Base-by-base conservation (phyloP, 2,888 invertebrate genomes). In the Fissipunctia ypsillon region DNA sequence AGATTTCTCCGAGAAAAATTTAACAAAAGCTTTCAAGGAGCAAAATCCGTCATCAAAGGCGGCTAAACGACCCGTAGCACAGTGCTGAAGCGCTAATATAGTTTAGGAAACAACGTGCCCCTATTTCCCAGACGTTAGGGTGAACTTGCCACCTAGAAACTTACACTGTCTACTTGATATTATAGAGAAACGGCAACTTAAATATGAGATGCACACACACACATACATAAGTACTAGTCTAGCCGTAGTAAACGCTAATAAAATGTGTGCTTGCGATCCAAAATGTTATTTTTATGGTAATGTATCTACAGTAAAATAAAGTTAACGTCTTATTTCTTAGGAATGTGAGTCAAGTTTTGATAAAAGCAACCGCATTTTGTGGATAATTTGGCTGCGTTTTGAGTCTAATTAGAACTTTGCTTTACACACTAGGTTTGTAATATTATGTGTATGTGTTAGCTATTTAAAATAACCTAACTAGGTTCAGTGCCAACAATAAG, bases 1-100 rank as follows among this genome's bases (percentile, higher is more conserved):
- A 88, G 86, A 91, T 88, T 90, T 90, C 88, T 89, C 79, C 67
- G 83, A 90, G 91, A 93, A 93, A 94, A 92, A 90, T 93, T 91
- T 89, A 90, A 94, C 92, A 93, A 92, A 93, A 94, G 94, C 94
- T 95, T 93, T 94, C 93, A 94, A 92, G 92, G 89, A 93, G 93
- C 90, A 75, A 94, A 94, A 94, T 94, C 92, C 91, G 93, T 94
- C 94, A 93, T 95, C 94, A 95, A 94, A 94, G 89, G 91, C 87
- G 87, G 89, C 90, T 91, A 93, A 93, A 92, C 93, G 92, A 95
- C 89, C 91, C 92, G 91, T 87, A 89, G 90, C 89, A 90, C 35
- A 89, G 91, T 88, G 90, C 88, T 87, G 90, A 89, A 90, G 91
- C 90, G 90, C 91, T 94, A 93, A 94, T 93, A 91, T 90, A 92